Conservation (phyloP, 2,888 invertebrate genomes). For the Lampropteryx suffumata region DNA sequence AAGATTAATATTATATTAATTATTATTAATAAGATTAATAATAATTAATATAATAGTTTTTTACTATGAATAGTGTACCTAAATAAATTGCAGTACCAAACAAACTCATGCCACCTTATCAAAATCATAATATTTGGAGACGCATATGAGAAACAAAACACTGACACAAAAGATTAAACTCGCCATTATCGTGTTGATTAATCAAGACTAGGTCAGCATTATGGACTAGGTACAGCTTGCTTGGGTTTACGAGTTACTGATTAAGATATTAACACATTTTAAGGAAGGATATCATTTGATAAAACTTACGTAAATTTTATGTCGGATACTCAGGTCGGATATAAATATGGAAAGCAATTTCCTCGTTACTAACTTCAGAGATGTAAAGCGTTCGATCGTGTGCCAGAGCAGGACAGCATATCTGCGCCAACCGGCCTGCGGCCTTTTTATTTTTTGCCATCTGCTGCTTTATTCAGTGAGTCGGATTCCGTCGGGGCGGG, state of each 20-base stretch:
- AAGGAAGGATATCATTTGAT: conserved; percentile 2
- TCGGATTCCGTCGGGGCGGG: conserved; percentile 76
- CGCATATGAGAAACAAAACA: conserved; percentile 18
- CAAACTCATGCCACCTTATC: background rate
- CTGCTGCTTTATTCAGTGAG: conserved; percentile 63
- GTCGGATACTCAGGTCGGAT: no score
- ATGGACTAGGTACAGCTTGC: background rate
- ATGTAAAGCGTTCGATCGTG: conserved; percentile 34
- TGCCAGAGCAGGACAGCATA: conserved; percentile 48
- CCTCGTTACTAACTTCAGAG: conserved; percentile 35
- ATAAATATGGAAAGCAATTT: conserved; percentile 18
- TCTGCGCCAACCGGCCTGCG: conserved; percentile 52
- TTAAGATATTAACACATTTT: no score
- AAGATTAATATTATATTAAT: no score
- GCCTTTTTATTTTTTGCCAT: conserved; percentile 56
- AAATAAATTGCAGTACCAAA: background rate
- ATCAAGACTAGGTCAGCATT: conserved; percentile 3
- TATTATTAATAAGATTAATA: no score
- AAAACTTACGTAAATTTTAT: conserved; percentile 10
- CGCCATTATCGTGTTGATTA: conserved; percentile 1
- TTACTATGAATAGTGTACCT: no score
- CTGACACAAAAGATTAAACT: conserved; percentile 11
- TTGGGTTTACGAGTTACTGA: background rate
- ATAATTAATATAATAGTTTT: no score
- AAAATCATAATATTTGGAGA: conserved; percentile 23